Evolutionary conservation across 2,888 invertebrate genomes (phyloP), one percentile per base, ranked within the genome.

Genomic region (Pollenia labialis): DNA sequence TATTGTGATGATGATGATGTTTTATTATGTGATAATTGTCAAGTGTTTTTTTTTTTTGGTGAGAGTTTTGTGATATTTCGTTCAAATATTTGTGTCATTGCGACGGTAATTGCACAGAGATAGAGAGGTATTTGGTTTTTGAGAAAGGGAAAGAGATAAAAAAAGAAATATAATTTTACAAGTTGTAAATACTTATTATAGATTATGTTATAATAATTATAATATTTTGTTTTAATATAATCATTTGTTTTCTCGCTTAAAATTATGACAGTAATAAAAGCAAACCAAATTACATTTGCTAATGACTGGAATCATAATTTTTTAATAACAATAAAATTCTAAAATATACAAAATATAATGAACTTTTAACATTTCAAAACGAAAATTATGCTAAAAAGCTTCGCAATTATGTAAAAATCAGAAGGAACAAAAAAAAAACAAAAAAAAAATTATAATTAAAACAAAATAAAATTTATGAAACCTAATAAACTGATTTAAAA

Each of bases 101-200:
- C 72, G 74, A 9, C 58, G 58, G 11, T 23, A 23, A 81, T 72
- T 74, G 69, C 62, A 69, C 40, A 87, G 50, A 76, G 52, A 54
- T 9, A 79, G 66, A 88, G 69, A 32, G 32, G 32, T 32, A 32
- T 81, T 85, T 68, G 90, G 89, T 81, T 88, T 88, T 87, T 89
- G 90, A 89, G 87, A 87, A 89, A 88, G 90, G 88, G 88, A 89
- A 88, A 89, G 89, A 92, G 89, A 91, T 91, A 91, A 32, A 92
- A 92, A 91, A 91, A 92, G 89, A 91, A 90, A 90, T 82, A 81
- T 75, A 74, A 83, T 88, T 85, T 81, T 81, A 88, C 86, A 87
- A 52, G 68, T 81, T 86, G 81, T 85, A 76, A 23, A 82, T 68
- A 60, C 50, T 77, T 48, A 52, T 56, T 64, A 23, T 90, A 87